Base-by-base conservation (phyloP, 2,113 vertebrate species). In the Dryoscopus gambensis region DNA sequence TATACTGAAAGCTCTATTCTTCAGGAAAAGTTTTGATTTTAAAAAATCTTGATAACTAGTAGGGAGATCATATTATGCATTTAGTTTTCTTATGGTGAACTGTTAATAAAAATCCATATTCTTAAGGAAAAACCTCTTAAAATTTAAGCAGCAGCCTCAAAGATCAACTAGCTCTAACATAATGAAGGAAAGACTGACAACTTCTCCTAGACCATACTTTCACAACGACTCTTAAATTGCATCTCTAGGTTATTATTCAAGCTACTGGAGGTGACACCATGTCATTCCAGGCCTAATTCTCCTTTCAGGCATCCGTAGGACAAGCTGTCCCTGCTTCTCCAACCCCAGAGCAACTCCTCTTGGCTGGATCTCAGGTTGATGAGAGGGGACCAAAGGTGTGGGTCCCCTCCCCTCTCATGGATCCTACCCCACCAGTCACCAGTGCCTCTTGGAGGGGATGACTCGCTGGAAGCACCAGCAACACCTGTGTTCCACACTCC, bases 381-480 rank as follows among this genome's bases (percentile, higher is more conserved):
- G 39, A 71, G 57, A 27, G 6, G 9, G 7, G 10, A 65, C 8
- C 0, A 3, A 40, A 69, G 31, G 31, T 15, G 21, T 8, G 31
- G 19, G 9, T 59, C 33, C 37, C 19, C 42, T 69, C 12, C 20
- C 11, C 7, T 62, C 37, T 15, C 60, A 56, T 0, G 1, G 42
- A 12, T 77, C 23, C 50, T 31, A 44, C n/a, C 42, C 9, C 31
- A 53, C 15, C 31, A 57, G 19, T 8, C 50, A 31, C 12, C 8
- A 3, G 24, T 19, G 31, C 40, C 47, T 55, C 39, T 24, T 20
- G 30, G 19, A 63, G 15, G 3, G 27, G 28, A 42, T 30, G 21
- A 25, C 39, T 44, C 0, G 0, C 37, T 86, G 64, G 30, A 62
- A 87, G 57, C 46, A n/a, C 14, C 33, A 35, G 30, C 0, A 2